Evolutionary conservation across 1,140 invertebrate genomes (phyloP), one percentile per base, ranked within the genome.

Genomic region (Lineus longissimus): DNA sequence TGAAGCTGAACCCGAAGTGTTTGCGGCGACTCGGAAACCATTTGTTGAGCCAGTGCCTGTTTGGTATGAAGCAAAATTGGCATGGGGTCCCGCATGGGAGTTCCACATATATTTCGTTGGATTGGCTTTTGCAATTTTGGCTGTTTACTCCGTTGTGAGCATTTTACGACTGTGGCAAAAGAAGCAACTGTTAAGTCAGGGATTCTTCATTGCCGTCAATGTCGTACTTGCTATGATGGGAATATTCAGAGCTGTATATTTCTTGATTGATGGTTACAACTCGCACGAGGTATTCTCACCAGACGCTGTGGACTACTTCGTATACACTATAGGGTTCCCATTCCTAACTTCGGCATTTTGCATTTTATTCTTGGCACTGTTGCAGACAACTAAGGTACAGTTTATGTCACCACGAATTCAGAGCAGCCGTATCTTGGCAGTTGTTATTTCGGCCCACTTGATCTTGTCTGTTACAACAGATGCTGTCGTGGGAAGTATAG

Each of bases 181-280:
- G 11, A 67, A 67, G 22, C 70, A 73, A 43, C 64, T 78, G 31
- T 63, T 81, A 11, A 71, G 72, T 55, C 61, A 69, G 70, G 89
- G 88, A 19, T 94, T 94, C 78, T 95, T 94, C 74, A 85, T 94
- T 2, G 88, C 89, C 7, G 84, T 94, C 6, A 91, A 94, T 78
- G 79, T 91, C 0, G 85, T 94, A 41, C 76, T 95, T 13, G 89
- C 92, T 2, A 83, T 89, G 15, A 88, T 93, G 11, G 93, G 92
- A 69, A 85, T 89, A 4, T 82, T 91, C 66, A 84, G 93, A 54
- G 91, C 91, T 69, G 89, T 92, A 70, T 93, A 92, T 74, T 85
- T 95, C 56, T 90, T 93, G 68, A 91, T 93, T 71, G 93, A 95
- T 82, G 89, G 92, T 0, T 95, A 95, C 73, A 94, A 94, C 72